Conservation (phyloP, 2,797 vertebrate species). For the Catostomus latipinnis region DNA sequence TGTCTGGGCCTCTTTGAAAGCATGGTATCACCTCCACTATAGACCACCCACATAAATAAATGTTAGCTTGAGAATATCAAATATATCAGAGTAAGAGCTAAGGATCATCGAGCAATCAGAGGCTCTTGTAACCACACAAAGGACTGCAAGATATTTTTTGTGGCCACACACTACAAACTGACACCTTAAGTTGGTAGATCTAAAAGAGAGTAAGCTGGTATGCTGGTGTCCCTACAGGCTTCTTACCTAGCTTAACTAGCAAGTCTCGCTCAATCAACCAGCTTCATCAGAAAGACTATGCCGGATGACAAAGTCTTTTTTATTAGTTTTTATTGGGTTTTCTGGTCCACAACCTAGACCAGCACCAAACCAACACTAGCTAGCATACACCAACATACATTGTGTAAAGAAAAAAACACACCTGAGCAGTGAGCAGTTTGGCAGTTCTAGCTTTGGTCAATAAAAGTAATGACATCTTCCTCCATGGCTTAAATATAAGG, state of each 20-base stretch:
- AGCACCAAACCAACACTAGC: no score
- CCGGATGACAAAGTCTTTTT: no score
- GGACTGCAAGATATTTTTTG: not conserved
- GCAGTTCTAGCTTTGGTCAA: slow-evolving; percentile 50
- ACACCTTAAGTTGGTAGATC: not conserved
- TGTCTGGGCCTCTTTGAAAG: slow-evolving; percentile 28
- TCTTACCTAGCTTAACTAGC: no score
- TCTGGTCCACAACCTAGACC: no score
- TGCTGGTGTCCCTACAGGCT: no score
- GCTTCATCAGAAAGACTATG: no score
- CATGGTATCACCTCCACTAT: slow-evolving; percentile 22
- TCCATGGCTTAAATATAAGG: slow-evolving; percentile 35
- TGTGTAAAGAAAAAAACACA: slow-evolving; percentile 39
- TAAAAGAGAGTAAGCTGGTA: slow-evolving; percentile 1
- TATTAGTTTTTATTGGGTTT: no score
- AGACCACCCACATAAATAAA: slow-evolving; percentile 17
- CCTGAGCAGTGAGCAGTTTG: slow-evolving; percentile 32
- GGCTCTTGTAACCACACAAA: not conserved
- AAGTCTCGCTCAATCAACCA: no score
- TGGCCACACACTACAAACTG: not conserved
- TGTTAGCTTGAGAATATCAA: slow-evolving; percentile 31
- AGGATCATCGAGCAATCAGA: slow-evolving; percentile 34
- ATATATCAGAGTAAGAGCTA: slow-evolving; percentile 27
- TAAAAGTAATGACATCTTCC: slow-evolving; percentile 56
- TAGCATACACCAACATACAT: not conserved